Percentiles rank a stretch among this genome's conserved stretches.
Evolutionary conservation across 2,797 vertebrate species (phyloP).

Genomic region (Poeciliopsis infans): DNA sequence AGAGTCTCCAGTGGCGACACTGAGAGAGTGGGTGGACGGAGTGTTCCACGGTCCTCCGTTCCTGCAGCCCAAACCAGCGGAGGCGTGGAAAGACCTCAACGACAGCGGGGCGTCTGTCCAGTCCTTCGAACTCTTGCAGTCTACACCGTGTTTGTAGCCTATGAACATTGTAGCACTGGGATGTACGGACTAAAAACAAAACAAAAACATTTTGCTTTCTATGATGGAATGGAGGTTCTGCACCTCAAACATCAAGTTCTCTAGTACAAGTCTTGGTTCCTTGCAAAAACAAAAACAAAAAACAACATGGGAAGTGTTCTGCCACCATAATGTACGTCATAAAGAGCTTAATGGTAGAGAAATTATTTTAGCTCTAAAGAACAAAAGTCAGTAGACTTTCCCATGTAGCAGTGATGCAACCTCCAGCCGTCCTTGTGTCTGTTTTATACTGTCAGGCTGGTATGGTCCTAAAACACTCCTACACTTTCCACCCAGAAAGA

Average conservation of each 20-base stretch:
- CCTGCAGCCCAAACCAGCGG: conserved; percentile 84
- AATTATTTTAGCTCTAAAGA: not conserved
- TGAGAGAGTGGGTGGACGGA: conserved; percentile 98
- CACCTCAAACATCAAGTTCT: conserved; percentile 20
- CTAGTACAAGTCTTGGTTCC: not conserved
- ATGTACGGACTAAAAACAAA: conserved; percentile 39
- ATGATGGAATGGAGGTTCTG: conserved; percentile 40
- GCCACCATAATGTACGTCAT: not conserved
- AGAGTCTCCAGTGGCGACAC: conserved; percentile 92
- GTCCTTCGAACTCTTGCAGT: conserved; percentile 76
- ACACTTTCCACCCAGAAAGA: not conserved
- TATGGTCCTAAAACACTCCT: not conserved
- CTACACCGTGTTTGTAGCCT: conserved; percentile 61
- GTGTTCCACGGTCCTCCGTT: conserved; percentile 94
- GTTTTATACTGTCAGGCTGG: not conserved
- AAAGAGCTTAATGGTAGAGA: not conserved
- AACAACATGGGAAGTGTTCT: not conserved
- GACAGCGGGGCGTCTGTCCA: conserved; percentile 84
- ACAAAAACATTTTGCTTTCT: conserved; percentile 40
- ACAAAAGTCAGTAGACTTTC: not conserved
- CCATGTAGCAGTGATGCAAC: not conserved
- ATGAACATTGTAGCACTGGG: not conserved
- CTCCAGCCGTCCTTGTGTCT: not conserved
- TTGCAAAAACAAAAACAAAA: not conserved
- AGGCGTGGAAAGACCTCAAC: conserved; percentile 87